phyloP scores from a whole-genome alignment of 2,888 invertebrate species.

The Octonoba sinensis region DNA sequence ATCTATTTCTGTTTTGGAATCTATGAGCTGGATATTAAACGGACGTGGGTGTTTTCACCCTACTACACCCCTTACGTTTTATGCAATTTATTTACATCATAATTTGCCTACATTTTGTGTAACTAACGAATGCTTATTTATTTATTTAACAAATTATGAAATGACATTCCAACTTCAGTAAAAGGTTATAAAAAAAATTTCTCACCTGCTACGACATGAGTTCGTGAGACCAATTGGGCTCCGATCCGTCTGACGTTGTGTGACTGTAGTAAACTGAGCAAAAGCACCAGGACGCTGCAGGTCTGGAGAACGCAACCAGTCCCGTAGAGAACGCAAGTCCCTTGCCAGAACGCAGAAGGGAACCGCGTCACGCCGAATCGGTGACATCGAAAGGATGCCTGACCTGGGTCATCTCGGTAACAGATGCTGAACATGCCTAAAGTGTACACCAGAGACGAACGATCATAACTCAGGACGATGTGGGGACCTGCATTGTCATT shows the following conservation, averaged over 20 bases:
- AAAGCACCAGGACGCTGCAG: slow-evolving; percentile 68
- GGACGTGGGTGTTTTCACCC: no score
- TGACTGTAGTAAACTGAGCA: slow-evolving; percentile 68
- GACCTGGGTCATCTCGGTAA: slow-evolving; percentile 24
- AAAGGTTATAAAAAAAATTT: not conserved
- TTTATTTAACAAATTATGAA: no score
- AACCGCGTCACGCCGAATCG: slow-evolving; percentile 56
- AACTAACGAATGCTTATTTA: no score
- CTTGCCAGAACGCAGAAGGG: slow-evolving; percentile 69
- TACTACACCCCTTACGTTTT: no score
- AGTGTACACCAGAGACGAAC: slow-evolving; percentile 44
- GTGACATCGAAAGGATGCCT: slow-evolving; percentile 62
- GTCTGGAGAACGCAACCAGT: slow-evolving; percentile 70
- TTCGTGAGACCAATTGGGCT: slow-evolving; percentile 68
- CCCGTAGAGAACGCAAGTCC: slow-evolving; percentile 70
- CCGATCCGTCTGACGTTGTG: slow-evolving; percentile 68
- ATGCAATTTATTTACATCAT: no score
- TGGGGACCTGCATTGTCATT: slow-evolving; percentile 27
- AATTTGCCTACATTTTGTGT: no score
- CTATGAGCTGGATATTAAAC: no score
- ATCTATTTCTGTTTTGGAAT: no score
- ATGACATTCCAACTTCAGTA: no score
- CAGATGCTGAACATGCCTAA: slow-evolving; percentile 55
- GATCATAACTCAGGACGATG: slow-evolving; percentile 37
- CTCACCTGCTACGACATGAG: slow-evolving; percentile 70